Percentiles rank a stretch among this genome's conserved stretches.
phyloP scores from a whole-genome alignment of 2,888 invertebrate genomes.

The Crematogaster levior region DNA sequence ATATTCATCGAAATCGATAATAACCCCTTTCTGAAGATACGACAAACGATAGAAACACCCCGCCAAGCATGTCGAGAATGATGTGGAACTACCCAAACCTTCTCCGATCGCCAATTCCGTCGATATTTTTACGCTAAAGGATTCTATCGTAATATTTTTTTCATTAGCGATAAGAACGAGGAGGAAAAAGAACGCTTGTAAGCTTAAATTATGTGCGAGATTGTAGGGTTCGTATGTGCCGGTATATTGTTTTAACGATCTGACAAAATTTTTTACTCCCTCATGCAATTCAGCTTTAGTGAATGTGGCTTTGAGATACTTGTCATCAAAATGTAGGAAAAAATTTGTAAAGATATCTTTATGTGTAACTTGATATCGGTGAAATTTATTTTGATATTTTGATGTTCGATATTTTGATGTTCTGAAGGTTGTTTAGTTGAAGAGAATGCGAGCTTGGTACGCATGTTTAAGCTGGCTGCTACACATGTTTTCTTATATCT shows the following conservation, averaged over 20 bases:
- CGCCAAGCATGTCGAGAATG: constrained; percentile 94
- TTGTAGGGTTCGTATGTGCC: too few species aligned
- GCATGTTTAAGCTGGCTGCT: too few species aligned
- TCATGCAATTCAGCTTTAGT: neutral
- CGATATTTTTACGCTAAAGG: constrained; percentile 86
- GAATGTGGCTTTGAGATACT: too few species aligned
- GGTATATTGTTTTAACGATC: too few species aligned
- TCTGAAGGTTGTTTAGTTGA: too few species aligned
- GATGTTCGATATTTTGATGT: too few species aligned
- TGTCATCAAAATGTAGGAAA: rapidly evolving
- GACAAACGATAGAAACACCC: constrained; percentile 89
- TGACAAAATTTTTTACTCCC: neutral
- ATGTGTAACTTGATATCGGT: too few species aligned
- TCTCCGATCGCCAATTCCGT: constrained; percentile 92
- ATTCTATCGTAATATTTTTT: neutral
- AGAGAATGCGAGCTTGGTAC: too few species aligned
- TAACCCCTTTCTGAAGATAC: constrained; percentile 71
- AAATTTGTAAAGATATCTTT: too few species aligned
- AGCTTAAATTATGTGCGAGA: neutral
- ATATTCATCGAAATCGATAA: too few species aligned
- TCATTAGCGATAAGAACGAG: neutral
- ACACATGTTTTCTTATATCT: too few species aligned
- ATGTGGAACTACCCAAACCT: constrained; percentile 98
- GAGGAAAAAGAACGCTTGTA: neutral
- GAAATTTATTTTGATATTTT: too few species aligned